Base-by-base conservation (phyloP, 2,113 vertebrate genomes). In the Gavialis gangeticus region DNA sequence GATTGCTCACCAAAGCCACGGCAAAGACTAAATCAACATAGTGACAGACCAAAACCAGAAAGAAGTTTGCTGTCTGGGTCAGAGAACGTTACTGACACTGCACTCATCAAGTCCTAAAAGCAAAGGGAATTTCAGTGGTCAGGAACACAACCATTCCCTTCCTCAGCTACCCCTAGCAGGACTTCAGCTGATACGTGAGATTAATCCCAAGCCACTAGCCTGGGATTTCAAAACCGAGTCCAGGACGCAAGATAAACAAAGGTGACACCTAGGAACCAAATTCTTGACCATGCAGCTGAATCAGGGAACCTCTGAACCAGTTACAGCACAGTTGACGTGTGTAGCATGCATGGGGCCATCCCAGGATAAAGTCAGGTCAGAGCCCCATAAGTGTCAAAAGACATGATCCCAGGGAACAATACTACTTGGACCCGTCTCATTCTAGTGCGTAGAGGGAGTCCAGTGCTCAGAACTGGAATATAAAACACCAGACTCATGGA, bases 171-270 rank as follows among this genome's bases (percentile, higher is more conserved):
- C 60, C 66, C 9, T 28, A 11, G 28, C 16, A 69, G 66, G 66
- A 30, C 16, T 69, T 2, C 15, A 19, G 67, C 67, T 30, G 12
- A 9, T 30, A 22, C n/a, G 67, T 46, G 46, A 46, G 46, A 46
- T 46, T 46, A 30, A 69, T 5, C 17, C 6, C 67, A n/a, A 12
- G 67, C 30, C 67, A 10, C 8, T 16, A 30, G 66, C 66, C 46
- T 46, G 46, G 46, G 46, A 46, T 46, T 46, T 46, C 46, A 46
- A 46, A 16, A 22, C 22, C 15, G 78, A 21, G 27, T 17, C 12
- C 0, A 25, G 69, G 30, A 1, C 6, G 28, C 55, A 69, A 67
- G 89, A 12, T 0, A 0, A 76, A 0, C 3, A 0, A 4, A 34
- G 91, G 82, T 55, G 87, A 84, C 14, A 80, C 82, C 88, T 64